Conservation (phyloP, 2,797 vertebrate genomes). For the Gadopsis bispinosus region DNA sequence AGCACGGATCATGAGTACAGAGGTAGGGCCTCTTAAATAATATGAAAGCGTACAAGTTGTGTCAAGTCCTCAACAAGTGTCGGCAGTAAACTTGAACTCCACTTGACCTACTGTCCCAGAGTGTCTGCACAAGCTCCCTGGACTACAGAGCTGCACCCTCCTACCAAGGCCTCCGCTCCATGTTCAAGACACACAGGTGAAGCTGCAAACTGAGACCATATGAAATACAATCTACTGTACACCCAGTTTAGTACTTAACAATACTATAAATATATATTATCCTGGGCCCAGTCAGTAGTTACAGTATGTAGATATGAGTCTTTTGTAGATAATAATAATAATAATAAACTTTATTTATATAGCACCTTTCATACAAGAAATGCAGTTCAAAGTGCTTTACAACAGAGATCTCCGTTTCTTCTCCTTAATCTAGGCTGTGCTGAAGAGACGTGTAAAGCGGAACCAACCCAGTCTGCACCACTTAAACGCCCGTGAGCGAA, state of each 20-base stretch:
- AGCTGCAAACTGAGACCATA: background rate
- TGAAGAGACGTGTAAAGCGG: conserved; percentile 82
- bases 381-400: no score
- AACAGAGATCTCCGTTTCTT: conserved; percentile 7
- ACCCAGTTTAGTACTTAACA: background rate
- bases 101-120: conserved; percentile 25
- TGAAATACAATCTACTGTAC: background rate
- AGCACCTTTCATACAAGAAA: no score
- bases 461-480: conserved; percentile 79
- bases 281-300: background rate
- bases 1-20: conserved; percentile 3
- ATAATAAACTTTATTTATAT: no score
- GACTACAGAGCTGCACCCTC: conserved; percentile 6
- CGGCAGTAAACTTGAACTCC: background rate
- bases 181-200: conserved; percentile 43
- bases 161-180: conserved; percentile 38
- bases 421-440: conserved; percentile 77
- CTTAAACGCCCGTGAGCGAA: conserved; percentile 69
- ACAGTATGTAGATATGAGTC: background rate
- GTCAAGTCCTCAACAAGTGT: background rate
- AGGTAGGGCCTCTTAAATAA: conserved; percentile 1
- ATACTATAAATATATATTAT: background rate
- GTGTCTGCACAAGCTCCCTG: conserved; percentile 24
- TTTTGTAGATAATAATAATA: background rate
- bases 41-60: background rate